A percentile compares a stretch with the other conserved stretches of the same genome.
Evolutionary conservation across 92 coral and sea anemone species (phyloP).

Genomic region (Epizoanthus ramosus): DNA sequence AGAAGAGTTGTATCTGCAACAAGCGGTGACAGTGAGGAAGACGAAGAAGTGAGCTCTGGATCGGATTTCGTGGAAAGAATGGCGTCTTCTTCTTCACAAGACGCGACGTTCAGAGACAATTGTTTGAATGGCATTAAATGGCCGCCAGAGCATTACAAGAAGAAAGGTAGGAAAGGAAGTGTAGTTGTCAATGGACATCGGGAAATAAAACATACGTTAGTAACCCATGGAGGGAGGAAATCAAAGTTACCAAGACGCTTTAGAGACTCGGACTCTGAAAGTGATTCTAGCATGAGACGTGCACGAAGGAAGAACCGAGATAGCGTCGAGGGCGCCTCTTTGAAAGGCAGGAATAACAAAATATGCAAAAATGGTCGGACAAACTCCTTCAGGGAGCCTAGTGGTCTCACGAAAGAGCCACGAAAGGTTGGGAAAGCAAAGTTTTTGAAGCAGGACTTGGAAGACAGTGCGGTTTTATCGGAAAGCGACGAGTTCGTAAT

Average conservation of each 20-base stretch:
- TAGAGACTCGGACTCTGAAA: constrained; percentile 92
- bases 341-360: constrained; percentile 64
- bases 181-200: constrained; percentile 83
- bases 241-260: constrained; percentile 92
- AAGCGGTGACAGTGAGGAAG: constrained; percentile 72
- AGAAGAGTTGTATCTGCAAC: constrained; percentile 68
- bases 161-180: constrained; percentile 70
- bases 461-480: constrained; percentile 48
- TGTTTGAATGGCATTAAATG: constrained; percentile 97
- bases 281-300: constrained; percentile 60
- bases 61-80: constrained; percentile 57
- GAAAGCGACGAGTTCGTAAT: constrained; percentile 26
- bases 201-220: constrained; percentile 66
- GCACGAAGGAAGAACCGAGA: constrained; percentile 51
- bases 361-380: constrained; percentile 81
- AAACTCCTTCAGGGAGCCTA: constrained; percentile 65
- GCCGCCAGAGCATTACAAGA: constrained; percentile 95
- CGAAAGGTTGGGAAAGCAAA: constrained; percentile 26
- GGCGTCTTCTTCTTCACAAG: constrained; percentile 78
- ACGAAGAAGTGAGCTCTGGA: constrained; percentile 61
- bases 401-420: constrained; percentile 32
- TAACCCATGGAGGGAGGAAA: constrained; percentile 90
- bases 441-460: constrained; percentile 37
- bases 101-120: constrained; percentile 85
- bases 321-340: constrained; percentile 59